A percentile compares a stretch with the other conserved stretches of the same genome.
These are phyloP conservation scores for Lissonota sp. DNA, from an alignment of 2,888 invertebrate genomes.

Conservation along the genomic window DNA sequence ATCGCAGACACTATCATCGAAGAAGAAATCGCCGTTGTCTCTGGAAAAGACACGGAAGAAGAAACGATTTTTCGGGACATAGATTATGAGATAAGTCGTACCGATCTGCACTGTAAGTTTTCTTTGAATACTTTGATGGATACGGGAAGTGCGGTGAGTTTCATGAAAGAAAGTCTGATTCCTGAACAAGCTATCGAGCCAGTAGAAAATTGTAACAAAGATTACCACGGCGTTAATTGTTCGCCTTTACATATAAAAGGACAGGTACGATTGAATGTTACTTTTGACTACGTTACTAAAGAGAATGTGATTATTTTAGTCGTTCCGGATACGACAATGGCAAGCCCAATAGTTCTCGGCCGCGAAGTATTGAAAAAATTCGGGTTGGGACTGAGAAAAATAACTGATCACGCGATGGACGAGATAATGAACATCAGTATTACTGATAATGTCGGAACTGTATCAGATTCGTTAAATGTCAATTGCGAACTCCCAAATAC, in stretches of 20 bases:
- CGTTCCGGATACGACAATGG: slow-evolving; percentile 56
- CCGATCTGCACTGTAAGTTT: not conserved
- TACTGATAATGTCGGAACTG: not conserved
- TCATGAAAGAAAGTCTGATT: slow-evolving; percentile 50
- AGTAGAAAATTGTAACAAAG: not conserved
- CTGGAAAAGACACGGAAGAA: not conserved
- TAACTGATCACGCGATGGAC: slow-evolving; percentile 11
- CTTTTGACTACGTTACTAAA: slow-evolving; percentile 19
- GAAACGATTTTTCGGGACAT: slow-evolving; percentile 11
- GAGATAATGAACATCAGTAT: slow-evolving; percentile 53
- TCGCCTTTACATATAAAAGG: slow-evolving; percentile 39
- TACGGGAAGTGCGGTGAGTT: slow-evolving; percentile 49
- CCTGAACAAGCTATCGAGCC: slow-evolving; percentile 39
- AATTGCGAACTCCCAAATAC: slow-evolving; percentile 29
- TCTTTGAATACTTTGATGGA: slow-evolving; percentile 45
- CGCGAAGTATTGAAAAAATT: slow-evolving; percentile 51
- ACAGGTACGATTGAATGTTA: slow-evolving; percentile 39
- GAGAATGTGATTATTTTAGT: slow-evolving; percentile 38
- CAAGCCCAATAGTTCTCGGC: slow-evolving; percentile 41
- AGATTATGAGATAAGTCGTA: slow-evolving; percentile 13
- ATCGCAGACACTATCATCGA: slow-evolving; percentile 11
- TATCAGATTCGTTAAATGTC: slow-evolving; percentile 34
- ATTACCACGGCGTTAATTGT: slow-evolving; percentile 50
- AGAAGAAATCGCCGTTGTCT: slow-evolving; percentile 1
- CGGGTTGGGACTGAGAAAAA: slow-evolving; percentile 37